Evolutionary conservation across 2,113 vertebrate genomes (phyloP), one percentile per base, ranked within the genome.

Genomic region (Sylvia atricapilla): DNA sequence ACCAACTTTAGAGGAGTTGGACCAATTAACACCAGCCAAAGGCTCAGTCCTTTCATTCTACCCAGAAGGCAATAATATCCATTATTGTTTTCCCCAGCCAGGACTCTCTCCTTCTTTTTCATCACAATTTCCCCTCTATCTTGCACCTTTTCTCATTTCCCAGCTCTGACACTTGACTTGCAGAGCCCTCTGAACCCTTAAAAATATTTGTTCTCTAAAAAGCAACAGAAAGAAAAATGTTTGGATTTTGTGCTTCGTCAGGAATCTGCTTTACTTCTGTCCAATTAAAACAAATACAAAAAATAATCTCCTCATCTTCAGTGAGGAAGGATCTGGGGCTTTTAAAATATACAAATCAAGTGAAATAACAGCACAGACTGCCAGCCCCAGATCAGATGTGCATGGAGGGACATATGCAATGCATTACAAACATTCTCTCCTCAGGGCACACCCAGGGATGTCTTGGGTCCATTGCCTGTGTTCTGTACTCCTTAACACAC

Each of bases 11-110:
- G 80, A 78, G 62, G 64, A 92, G 73, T 55, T 89, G 87, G 92
- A 64, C 69, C 92, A 90, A 90, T 95, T 96, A 96, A 93, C 94
- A 95, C 83, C 53, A 91, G 64, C 62, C 84, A 84, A 84, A 44
- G 83, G 66, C 80, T 78, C 37, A 92, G 58, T 49, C 73, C 76
- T 92, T 93, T 93, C 53, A n/a, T 89, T 87, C 81, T 82, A 35
- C 58, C 41, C 84, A 82, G 35, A 93, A 89, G 84, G 84, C 91
- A 93, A 72, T 70, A 87, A 89, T 84, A 89, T 73, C 69, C 76
- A 84, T 70, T 83, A 81, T 83, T 89, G 82, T 18, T 95, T 87
- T 89, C 58, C 80, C 58, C 73, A 90, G 90, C 21, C 72, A 90
- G 88, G 7, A 11, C 37, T 64, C 75, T 53, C 67, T 41, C 47